Evolutionary conservation across 92 coral and sea anemone genomes (phyloP), one percentile per base, ranked within the genome.

Genomic region (Desmophyllum pertusum): DNA sequence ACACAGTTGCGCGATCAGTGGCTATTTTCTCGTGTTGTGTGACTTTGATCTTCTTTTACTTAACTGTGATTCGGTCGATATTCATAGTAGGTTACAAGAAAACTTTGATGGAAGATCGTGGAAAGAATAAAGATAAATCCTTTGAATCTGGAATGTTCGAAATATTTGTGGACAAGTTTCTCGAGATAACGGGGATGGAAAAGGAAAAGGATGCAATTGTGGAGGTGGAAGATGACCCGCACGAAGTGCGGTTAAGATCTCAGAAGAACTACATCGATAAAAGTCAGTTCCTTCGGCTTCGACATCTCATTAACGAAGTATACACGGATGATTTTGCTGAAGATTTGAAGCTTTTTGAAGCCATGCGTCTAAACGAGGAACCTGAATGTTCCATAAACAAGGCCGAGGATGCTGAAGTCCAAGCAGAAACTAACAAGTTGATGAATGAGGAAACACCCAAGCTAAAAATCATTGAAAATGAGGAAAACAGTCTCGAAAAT

Each of bases 261-360:
- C 93, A 83, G 42, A 52, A 33, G 36, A 87, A 79, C 35, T 90
- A 90, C 51, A 55, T 90, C 68, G 70, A 57, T 71, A 73, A 78
- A 42, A 87, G 83, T 29, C 93, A 90, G 70, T 77, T 86, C 19
- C 82, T 83, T 15, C 82, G 88, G 25, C 77, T 90, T 43, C 77
- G 35, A n/a, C 71, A 76, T 53, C 69, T 77, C 63, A 51, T 87
- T 21, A 83, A 90, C 35, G 88, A 75, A n/a, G 78, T 78, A 14
- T 90, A 87, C 80, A 68, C 81, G 2, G 93, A 87, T 25, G 90
- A 86, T n/a, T 87, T 87, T 52, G 70, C 50, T 5, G 91, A 87
- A 36, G 93, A 90, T 66, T 45, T 90, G 1, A 53, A 35, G 37
- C 52, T 90, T 3, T 77, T 87, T 33, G 62, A 83, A 3, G 36